These are phyloP conservation scores for Centruroides vittatus DNA, from an alignment of 1,140 invertebrate species.

Conservation along the genomic window DNA sequence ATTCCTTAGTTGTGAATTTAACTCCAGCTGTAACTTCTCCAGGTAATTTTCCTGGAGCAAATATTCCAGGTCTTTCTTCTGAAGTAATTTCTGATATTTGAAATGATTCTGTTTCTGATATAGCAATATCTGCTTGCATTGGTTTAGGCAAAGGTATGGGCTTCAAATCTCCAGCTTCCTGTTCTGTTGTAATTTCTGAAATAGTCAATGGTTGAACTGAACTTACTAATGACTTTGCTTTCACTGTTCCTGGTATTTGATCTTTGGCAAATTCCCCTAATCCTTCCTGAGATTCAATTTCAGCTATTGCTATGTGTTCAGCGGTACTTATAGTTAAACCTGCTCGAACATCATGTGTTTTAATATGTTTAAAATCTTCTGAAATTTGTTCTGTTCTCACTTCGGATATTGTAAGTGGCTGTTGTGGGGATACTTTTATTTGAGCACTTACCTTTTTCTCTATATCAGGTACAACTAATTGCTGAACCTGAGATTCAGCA, in stretches of 20 bases:
- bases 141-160: constrained; percentile 14
- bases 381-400: constrained; percentile 8
- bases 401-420: constrained; percentile 15
- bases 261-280: constrained; percentile 10
- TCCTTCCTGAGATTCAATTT: constrained; percentile 11
- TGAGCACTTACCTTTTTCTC: constrained; percentile 4
- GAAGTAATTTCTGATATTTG: constrained; percentile 2
- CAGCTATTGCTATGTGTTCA: constrained; percentile 10
- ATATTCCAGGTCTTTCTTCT: constrained; percentile 6
- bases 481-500: neutral
- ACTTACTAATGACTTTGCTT: constrained; percentile 9
- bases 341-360: constrained; percentile 8
- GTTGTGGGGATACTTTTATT: constrained; percentile 8
- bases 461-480: neutral
- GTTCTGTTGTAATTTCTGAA: constrained; percentile 1
- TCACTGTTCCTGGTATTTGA: constrained; percentile 7
- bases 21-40: constrained; percentile 7
- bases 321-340: constrained; percentile 3
- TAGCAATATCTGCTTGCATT: constrained; percentile 1
- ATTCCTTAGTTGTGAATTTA: constrained; percentile 10
- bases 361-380: constrained; percentile 6
- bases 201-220: constrained; percentile 11
- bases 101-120: constrained; percentile 1
- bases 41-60: constrained; percentile 12
- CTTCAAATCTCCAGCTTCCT: neutral